Evolutionary conservation across 2,797 vertebrate genomes (phyloP).

Genomic region (Oreochromis grahami): DNA sequence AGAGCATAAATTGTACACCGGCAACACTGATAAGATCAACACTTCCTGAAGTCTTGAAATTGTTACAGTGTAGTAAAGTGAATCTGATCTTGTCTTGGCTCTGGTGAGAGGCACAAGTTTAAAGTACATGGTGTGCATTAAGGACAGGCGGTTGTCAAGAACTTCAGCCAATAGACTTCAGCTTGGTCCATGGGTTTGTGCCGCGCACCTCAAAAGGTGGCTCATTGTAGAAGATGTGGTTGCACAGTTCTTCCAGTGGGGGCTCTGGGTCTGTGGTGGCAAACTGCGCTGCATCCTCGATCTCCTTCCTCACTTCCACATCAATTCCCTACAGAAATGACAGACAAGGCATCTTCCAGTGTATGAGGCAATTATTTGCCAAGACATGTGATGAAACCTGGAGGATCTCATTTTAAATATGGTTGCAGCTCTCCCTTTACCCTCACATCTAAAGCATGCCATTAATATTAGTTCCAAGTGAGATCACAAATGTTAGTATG

Average conservation of each 20-base stretch:
- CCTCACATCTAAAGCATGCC: neutral
- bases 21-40: too few species aligned
- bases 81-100: neutral
- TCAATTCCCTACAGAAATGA: slow-evolving; percentile 83
- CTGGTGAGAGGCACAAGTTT: slow-evolving; percentile 9
- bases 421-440: fast-evolving
- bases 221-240: slow-evolving; percentile 81
- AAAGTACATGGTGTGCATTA: neutral
- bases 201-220: slow-evolving; percentile 84
- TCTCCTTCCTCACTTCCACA: slow-evolving; percentile 87
- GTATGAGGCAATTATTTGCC: neutral
- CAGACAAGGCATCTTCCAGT: neutral
- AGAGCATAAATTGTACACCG: neutral
- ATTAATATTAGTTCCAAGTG: neutral
- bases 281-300: slow-evolving; percentile 90
- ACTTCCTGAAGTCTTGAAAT: too few species aligned
- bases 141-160: neutral
- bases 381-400: neutral
- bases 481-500: neutral
- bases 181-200: slow-evolving; percentile 86
- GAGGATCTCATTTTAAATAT: neutral
- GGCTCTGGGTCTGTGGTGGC: slow-evolving; percentile 90
- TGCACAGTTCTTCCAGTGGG: slow-evolving; percentile 83
- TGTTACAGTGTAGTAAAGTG: neutral
- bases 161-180: slow-evolving; percentile 85